phyloP scores from a whole-genome alignment of 92 coral and sea anemone species.

The Diadumene lineata region DNA sequence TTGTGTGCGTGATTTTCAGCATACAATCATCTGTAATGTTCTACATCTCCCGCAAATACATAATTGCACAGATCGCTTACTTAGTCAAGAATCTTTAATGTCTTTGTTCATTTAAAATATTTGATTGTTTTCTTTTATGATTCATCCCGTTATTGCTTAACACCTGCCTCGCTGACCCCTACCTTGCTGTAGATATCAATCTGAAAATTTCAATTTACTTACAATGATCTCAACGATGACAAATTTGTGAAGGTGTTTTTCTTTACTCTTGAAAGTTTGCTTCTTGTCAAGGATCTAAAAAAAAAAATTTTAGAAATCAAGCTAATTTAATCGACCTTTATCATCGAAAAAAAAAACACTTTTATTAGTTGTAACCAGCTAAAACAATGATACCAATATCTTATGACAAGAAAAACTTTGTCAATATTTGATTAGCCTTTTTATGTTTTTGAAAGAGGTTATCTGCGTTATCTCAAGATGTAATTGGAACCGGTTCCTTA shows the following conservation, averaged over 20 bases:
- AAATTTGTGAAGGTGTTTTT: neutral
- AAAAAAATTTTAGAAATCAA: neutral
- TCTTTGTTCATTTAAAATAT: no score
- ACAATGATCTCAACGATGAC: constrained; percentile 12
- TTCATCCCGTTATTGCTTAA: neutral
- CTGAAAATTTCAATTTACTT: neutral
- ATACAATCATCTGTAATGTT: neutral
- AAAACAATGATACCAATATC: neutral
- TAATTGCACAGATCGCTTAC: no score
- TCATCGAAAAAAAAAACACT: no score
- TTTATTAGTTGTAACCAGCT: neutral
- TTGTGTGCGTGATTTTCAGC: neutral
- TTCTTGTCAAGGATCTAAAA: neutral
- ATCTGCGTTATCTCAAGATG: neutral
- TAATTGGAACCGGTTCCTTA: neutral
- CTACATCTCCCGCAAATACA: no score
- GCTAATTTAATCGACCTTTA: no score
- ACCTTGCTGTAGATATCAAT: neutral
- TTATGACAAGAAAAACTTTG: neutral
- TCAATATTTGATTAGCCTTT: neutral
- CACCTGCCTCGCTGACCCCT: neutral
- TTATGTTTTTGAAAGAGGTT: neutral
- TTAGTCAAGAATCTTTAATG: no score
- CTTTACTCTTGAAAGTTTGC: neutral
- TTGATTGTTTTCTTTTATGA: neutral